Conservation (phyloP, 2,888 invertebrate genomes). For the Pomacea canaliculata region DNA sequence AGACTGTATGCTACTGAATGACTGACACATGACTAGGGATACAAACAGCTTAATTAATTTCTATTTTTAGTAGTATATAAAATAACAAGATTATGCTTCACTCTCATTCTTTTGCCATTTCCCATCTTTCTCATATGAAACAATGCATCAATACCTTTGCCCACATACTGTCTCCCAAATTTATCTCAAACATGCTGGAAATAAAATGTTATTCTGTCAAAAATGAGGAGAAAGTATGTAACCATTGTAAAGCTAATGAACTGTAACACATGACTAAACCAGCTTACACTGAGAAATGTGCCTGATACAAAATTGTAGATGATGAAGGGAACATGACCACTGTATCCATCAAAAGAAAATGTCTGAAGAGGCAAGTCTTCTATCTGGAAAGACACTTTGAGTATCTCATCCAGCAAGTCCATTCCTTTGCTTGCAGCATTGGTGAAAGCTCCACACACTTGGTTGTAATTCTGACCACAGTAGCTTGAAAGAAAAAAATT, state of each 20-base stretch:
- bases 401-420: constrained; percentile 48
- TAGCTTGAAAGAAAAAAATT: constrained; percentile 27
- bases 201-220: too few relatives aligned
- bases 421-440: constrained; percentile 44
- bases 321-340: constrained; percentile 37
- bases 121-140: neutral
- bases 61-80: neutral
- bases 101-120: neutral
- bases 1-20: constrained; percentile 31
- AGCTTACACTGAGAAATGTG: constrained; percentile 1
- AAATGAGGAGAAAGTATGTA: too few relatives aligned
- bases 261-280: neutral
- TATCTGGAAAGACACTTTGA: constrained; percentile 38
- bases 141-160: neutral
- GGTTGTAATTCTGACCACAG: constrained; percentile 52
- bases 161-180: too few relatives aligned
- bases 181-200: too few relatives aligned
- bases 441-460: constrained; percentile 54
- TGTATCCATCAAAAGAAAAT: constrained; percentile 31
- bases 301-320: constrained; percentile 41
- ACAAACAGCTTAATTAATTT: too few relatives aligned
- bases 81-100: neutral
- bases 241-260: too few relatives aligned
- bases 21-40: constrained; percentile 37
- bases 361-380: constrained; percentile 30